A percentile compares a stretch with the other conserved stretches of the same genome.
phyloP scores from a whole-genome alignment of 2,797 vertebrate species.

The Poeciliopsis presidionis region DNA sequence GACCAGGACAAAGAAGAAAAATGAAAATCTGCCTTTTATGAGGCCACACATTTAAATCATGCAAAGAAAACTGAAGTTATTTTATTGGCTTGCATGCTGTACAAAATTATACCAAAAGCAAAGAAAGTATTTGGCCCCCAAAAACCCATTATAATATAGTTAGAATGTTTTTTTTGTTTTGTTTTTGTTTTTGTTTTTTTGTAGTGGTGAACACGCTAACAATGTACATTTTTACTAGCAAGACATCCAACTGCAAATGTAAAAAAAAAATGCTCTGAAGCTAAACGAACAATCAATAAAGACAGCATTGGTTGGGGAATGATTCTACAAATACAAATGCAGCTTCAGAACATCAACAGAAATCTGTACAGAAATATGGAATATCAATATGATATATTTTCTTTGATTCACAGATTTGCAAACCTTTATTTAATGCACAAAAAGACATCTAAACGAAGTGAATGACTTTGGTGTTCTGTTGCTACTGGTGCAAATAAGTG shows the following conservation, averaged over 20 bases:
- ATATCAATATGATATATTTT: slow-evolving; percentile 90
- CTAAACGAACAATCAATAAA: background rate
- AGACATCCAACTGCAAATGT: slow-evolving; percentile 39
- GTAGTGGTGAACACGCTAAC: slow-evolving; percentile 33
- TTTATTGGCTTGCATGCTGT: slow-evolving; percentile 81
- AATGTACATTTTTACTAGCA: slow-evolving; percentile 23
- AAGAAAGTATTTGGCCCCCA: slow-evolving; percentile 67
- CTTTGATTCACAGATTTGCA: slow-evolving; percentile 78
- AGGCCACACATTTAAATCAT: slow-evolving; percentile 35
- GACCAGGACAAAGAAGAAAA: slow-evolving; percentile 42
- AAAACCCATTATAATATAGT: slow-evolving; percentile 60
- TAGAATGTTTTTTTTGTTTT: slow-evolving; percentile 50
- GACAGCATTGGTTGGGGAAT: slow-evolving; percentile 53
- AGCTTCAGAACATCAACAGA: slow-evolving; percentile 67
- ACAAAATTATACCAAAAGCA: slow-evolving; percentile 82
- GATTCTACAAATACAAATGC: slow-evolving; percentile 64
- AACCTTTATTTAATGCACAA: slow-evolving; percentile 72
- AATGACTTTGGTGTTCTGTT: slow-evolving; percentile 83
- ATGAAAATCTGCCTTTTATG: slow-evolving; percentile 11
- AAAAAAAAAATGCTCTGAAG: slow-evolving; percentile 17
- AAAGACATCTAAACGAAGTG: slow-evolving; percentile 75
- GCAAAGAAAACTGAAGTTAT: slow-evolving; percentile 66
- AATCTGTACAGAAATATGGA: slow-evolving; percentile 78
- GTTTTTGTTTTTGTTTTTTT: slow-evolving; percentile 4
- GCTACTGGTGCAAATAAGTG: slow-evolving; percentile 61